These are phyloP conservation scores for Limnothrissa miodon DNA, from an alignment of 2,113 vertebrate genomes.

Conservation along the genomic window DNA sequence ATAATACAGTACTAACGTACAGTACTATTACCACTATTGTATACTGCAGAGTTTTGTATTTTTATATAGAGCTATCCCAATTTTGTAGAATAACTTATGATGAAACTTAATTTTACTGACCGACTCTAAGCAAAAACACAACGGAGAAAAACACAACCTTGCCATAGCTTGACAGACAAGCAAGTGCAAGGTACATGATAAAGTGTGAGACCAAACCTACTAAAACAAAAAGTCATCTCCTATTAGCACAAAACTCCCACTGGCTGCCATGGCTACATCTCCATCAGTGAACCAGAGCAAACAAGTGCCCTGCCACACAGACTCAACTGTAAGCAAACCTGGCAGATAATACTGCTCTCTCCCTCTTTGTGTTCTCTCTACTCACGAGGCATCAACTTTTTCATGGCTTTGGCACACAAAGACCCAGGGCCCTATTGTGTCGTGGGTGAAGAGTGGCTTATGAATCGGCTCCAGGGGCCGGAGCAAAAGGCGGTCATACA, in stretches of 20 bases:
- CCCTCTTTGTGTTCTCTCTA: neutral
- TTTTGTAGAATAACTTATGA: neutral
- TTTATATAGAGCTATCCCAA: too few relatives aligned
- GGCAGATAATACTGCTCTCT: neutral
- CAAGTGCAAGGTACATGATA: neutral
- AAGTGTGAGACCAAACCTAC: neutral
- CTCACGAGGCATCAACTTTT: neutral
- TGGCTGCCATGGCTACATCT: neutral
- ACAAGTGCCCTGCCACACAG: neutral
- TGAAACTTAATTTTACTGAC: neutral
- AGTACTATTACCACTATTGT: too few relatives aligned
- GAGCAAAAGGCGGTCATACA: neutral
- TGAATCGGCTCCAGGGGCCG: neutral
- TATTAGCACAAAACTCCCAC: neutral
- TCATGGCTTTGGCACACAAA: neutral
- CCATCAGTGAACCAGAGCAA: neutral
- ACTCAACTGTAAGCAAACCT: neutral
- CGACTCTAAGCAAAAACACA: neutral
- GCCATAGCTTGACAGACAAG: neutral
- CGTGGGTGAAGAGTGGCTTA: neutral
- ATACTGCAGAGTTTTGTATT: too few relatives aligned
- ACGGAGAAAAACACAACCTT: neutral
- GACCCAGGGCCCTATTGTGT: neutral
- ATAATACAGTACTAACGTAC: too few relatives aligned
- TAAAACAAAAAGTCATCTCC: neutral